These are phyloP conservation scores for Thymelicus acteon DNA, from an alignment of 2,888 invertebrate species.

Conservation along the genomic window DNA sequence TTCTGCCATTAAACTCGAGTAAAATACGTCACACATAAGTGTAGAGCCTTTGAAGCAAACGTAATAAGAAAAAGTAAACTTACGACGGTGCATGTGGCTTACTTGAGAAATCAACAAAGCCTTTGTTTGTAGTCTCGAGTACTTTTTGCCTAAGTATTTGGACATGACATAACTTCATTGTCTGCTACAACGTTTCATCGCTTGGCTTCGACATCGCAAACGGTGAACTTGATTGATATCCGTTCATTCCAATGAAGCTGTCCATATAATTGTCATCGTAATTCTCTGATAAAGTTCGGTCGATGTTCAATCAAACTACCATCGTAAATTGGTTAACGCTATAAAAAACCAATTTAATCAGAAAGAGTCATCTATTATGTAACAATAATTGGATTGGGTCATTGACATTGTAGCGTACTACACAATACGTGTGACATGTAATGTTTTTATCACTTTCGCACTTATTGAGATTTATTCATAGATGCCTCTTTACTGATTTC, in stretches of 20 bases:
- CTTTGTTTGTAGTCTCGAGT: conserved; percentile 14
- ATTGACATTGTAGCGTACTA: conserved; percentile 53
- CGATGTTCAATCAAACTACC: conserved; percentile 9
- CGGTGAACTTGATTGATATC: conserved; percentile 45
- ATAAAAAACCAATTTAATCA: conserved; percentile 68
- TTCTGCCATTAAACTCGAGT: background rate
- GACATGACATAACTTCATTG: conserved; percentile 36
- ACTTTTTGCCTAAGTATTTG: conserved; percentile 19
- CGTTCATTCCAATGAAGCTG: conserved; percentile 52
- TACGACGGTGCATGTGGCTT: conserved; percentile 7
- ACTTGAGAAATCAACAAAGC: conserved; percentile 25
- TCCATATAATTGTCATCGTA: conserved; percentile 55
- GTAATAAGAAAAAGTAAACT: conserved; percentile 37
- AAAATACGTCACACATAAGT: background rate
- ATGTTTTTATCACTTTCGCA: conserved; percentile 23
- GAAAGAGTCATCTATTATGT: conserved; percentile 70
- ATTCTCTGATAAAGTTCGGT: conserved; percentile 4
- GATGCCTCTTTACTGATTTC: background rate
- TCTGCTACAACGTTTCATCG: conserved; percentile 8
- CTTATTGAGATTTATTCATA: conserved; percentile 10
- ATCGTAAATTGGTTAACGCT: conserved; percentile 54
- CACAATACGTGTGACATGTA: conserved; percentile 8
- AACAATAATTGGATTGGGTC: conserved; percentile 76
- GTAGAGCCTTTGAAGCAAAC: background rate
- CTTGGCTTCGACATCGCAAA: conserved; percentile 41